Percentiles rank a stretch among this genome's conserved stretches.
phyloP scores from a whole-genome alignment of 2,888 invertebrate species.

The Polia nebulosa region DNA sequence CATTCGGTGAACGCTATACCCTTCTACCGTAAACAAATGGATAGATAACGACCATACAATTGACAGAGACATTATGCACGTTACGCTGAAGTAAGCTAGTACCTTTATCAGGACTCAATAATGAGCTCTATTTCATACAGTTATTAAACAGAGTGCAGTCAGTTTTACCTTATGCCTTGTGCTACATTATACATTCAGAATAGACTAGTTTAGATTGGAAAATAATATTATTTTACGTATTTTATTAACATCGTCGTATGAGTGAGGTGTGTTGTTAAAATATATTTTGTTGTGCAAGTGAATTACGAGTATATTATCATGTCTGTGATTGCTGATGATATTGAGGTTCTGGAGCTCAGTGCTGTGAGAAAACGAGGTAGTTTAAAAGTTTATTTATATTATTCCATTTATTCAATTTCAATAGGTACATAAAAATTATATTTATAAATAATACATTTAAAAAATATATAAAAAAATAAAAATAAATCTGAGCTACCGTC shows the following conservation, averaged over 20 bases:
- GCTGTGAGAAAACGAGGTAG: conserved; percentile 50
- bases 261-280: conserved; percentile 4
- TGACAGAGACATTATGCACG: not conserved
- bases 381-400: too few species aligned
- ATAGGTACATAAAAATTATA: too few species aligned
- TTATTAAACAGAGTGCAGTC: conserved; percentile 52
- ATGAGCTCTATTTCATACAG: conserved; percentile 44
- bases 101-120: conserved; percentile 50
- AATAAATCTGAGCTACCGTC: too few species aligned
- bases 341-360: conserved; percentile 53
- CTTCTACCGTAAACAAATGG: conserved; percentile 1
- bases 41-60: not conserved
- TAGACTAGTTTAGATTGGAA: conserved; percentile 34
- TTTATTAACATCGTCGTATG: not conserved
- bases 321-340: conserved; percentile 41
- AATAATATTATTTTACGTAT: conserved; percentile 18
- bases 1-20: conserved; percentile 12
- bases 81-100: conserved; percentile 35
- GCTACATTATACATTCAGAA: conserved; percentile 30
- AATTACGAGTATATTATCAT: conserved; percentile 40
- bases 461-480: too few species aligned
- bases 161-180: conserved; percentile 45
- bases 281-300: conserved; percentile 12
- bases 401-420: too few species aligned
- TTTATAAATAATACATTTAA: too few species aligned